A percentile compares a stretch with the other conserved stretches of the same genome.
Evolutionary conservation across 2,113 vertebrate genomes (phyloP).

Genomic region (Calyptomena viridis): DNA sequence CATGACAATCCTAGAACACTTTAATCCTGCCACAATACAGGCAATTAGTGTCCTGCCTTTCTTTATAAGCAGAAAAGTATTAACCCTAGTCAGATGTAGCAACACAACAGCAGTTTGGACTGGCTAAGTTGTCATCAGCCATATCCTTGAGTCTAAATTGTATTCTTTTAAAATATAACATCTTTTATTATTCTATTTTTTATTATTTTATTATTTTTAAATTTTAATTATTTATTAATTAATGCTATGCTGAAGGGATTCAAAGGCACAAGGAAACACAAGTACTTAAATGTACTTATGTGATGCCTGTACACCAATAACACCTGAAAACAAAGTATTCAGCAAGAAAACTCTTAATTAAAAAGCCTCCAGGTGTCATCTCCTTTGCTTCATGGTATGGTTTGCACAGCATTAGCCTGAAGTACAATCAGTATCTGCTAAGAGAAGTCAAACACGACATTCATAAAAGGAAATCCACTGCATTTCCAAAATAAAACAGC

Average conservation of each 20-base stretch:
- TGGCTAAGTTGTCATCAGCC: background rate
- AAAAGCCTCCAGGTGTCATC: background rate
- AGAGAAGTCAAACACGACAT: background rate
- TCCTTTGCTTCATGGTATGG: background rate
- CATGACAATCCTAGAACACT: background rate
- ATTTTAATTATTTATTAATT: too few relatives aligned
- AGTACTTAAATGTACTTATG: background rate
- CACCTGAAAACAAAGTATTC: background rate
- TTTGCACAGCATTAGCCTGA: background rate
- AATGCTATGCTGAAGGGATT: background rate
- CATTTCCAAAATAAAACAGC: background rate
- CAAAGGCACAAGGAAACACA: background rate
- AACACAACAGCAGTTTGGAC: background rate
- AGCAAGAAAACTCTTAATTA: background rate
- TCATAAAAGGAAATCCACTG: background rate
- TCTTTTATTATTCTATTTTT: background rate
- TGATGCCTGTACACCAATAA: background rate
- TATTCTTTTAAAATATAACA: background rate
- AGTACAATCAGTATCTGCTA: background rate
- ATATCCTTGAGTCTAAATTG: background rate
- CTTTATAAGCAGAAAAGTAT: background rate
- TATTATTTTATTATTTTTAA: too few relatives aligned
- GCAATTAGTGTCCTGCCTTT: background rate
- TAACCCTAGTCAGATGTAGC: background rate
- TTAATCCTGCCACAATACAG: background rate